Evolutionary conservation across 2,797 vertebrate genomes (phyloP).

Genomic region (Acanthopagrus latus): DNA sequence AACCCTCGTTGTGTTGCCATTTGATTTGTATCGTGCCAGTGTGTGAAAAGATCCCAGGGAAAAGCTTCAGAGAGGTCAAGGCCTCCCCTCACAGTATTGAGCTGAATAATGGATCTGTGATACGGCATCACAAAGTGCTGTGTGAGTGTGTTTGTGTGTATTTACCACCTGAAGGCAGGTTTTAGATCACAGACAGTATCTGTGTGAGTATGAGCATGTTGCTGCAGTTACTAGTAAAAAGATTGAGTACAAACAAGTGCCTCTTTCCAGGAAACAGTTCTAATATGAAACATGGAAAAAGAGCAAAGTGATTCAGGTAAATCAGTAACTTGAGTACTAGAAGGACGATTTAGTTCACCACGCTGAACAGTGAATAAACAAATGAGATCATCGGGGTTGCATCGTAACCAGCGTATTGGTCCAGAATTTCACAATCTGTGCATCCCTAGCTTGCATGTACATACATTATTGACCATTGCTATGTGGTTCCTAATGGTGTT

Average conservation of each 20-base stretch:
- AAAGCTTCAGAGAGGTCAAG: conserved; percentile 29
- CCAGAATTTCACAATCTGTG: no score
- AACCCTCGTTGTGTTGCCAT: conserved; percentile 7
- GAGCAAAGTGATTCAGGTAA: background rate
- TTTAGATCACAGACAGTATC: conserved; percentile 13
- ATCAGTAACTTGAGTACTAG: background rate
- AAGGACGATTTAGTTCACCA: background rate
- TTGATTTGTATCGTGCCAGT: conserved; percentile 20
- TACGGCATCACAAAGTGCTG: conserved; percentile 15
- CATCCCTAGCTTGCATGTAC: background rate
- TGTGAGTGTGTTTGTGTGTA: background rate
- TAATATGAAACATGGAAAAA: conserved; percentile 11
- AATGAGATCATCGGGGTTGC: background rate
- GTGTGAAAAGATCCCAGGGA: conserved; percentile 24
- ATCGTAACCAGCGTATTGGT: no score
- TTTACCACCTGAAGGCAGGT: background rate
- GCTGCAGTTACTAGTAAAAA: conserved; percentile 35
- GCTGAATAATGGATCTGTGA: conserved; percentile 44
- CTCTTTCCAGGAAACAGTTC: conserved; percentile 8
- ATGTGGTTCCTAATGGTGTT: background rate
- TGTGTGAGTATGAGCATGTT: conserved; percentile 28
- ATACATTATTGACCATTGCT: background rate
- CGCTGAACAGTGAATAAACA: background rate
- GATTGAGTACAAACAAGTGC: conserved; percentile 17
- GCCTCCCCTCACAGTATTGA: conserved; percentile 7